These are phyloP conservation scores for Erebia ligea DNA, from an alignment of 2,888 invertebrate species.

Conservation along the genomic window DNA sequence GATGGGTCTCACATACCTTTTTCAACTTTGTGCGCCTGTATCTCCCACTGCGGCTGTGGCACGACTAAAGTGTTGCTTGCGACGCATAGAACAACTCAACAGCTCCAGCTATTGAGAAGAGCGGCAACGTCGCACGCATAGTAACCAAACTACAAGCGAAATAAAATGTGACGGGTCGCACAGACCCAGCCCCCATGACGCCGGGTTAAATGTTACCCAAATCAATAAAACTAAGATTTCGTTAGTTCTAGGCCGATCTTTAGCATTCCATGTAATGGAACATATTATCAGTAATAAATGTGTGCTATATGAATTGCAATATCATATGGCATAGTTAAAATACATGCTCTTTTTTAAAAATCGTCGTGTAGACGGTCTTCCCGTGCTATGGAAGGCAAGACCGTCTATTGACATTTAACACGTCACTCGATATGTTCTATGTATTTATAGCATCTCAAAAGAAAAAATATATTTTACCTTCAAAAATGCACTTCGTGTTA, in stretches of 20 bases:
- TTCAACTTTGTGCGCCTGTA: too few relatives aligned
- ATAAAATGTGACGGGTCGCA: slow-evolving; percentile 29
- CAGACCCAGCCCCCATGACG: too few relatives aligned
- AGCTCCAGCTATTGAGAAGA: slow-evolving; percentile 36
- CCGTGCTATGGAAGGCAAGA: slow-evolving; percentile 4
- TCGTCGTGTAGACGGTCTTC: slow-evolving; percentile 4
- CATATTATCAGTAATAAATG: slow-evolving; percentile 2
- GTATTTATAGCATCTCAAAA: slow-evolving; percentile 2
- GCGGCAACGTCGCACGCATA: too few relatives aligned
- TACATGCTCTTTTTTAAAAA: slow-evolving; percentile 1
- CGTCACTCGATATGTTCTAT: slow-evolving; percentile 2
- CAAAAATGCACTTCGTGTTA: neutral
- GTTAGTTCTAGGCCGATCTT: slow-evolving; percentile 2
- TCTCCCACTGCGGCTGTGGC: slow-evolving; percentile 26
- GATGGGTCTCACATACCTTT: too few relatives aligned
- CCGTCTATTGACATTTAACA: slow-evolving; percentile 4
- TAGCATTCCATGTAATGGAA: slow-evolving; percentile 2
- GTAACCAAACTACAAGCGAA: too few relatives aligned
- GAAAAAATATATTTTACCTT: neutral
- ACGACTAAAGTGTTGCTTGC: slow-evolving; percentile 32
- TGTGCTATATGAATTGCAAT: slow-evolving; percentile 4
- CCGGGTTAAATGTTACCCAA: neutral
- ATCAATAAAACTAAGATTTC: slow-evolving; percentile 4
- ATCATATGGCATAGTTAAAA: slow-evolving; percentile 1
- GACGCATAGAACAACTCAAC: slow-evolving; percentile 36